Conservation (phyloP, 2,113 vertebrate genomes). For the Nothoprocta perdicaria region DNA sequence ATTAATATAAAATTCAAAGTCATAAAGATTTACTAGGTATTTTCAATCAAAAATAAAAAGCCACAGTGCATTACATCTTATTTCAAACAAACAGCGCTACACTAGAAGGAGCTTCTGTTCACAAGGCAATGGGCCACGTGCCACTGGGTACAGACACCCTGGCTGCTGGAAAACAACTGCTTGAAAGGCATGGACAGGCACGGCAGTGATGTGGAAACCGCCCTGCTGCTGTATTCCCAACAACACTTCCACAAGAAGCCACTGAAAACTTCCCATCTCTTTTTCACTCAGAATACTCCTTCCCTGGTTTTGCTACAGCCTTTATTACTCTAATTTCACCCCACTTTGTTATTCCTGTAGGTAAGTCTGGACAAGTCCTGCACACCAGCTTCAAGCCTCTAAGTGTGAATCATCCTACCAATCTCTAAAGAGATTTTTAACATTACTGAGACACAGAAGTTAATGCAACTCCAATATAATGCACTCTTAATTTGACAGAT, state of each 20-base stretch:
- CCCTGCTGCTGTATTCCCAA: not conserved
- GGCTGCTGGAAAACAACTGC: not conserved
- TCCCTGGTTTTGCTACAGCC: not conserved
- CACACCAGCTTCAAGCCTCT: not conserved
- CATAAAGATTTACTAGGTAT: not conserved
- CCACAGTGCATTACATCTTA: not conserved
- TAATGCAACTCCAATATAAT: constrained; percentile 12
- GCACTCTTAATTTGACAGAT: not conserved
- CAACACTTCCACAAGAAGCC: not conserved
- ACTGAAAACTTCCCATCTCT: not conserved
- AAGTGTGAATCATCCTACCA: not conserved
- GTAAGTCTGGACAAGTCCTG: not conserved
- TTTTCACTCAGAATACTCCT: not conserved
- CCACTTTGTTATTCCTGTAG: not conserved
- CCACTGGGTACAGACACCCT: not conserved
- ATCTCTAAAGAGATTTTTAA: constrained; percentile 10
- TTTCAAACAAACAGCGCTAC: not conserved
- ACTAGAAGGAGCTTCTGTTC: not conserved
- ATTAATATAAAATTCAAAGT: not conserved
- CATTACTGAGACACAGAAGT: not conserved
- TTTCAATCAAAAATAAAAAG: not conserved
- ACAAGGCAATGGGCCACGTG: not conserved
- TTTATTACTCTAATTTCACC: not conserved
- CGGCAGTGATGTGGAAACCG: not conserved
- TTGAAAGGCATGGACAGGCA: not conserved